Evolutionary conservation across 2,113 vertebrate genomes (phyloP).

Genomic region (Craseonycteris thonglongyai): DNA sequence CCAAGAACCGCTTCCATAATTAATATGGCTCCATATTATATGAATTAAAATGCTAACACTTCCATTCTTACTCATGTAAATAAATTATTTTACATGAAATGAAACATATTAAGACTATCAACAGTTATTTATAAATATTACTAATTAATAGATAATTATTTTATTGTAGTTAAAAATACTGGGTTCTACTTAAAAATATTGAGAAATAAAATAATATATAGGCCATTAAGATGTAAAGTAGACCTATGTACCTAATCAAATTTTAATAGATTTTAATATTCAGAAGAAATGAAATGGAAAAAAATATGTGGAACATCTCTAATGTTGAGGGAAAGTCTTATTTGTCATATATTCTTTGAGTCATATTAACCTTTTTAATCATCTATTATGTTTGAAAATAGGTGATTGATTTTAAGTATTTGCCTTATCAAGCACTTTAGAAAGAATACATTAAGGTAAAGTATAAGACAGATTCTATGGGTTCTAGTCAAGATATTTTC

Average conservation of each 20-base stretch:
- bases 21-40: not conserved
- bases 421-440: not conserved
- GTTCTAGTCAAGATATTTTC: not conserved
- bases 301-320: not conserved
- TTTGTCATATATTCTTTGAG: not conserved
- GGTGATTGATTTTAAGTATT: not conserved
- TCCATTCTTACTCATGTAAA: not conserved
- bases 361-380: not conserved
- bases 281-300: not conserved
- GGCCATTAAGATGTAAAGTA: not conserved
- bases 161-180: not conserved
- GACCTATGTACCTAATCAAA: not conserved
- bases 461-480: not conserved
- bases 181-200: not conserved
- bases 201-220: not conserved
- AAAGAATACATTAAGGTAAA: not conserved
- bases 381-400: not conserved
- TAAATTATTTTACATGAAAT: not conserved
- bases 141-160: not conserved
- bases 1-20: not conserved
- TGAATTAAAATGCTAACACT: not conserved
- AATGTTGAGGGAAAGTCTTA: not conserved
- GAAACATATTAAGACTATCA: not conserved
- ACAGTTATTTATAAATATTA: not conserved
- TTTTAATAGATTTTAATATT: not conserved